Evolutionary conservation across 2,888 invertebrate genomes (phyloP), one percentile per base, ranked within the genome.

Genomic region (Nebria brevicollis): DNA sequence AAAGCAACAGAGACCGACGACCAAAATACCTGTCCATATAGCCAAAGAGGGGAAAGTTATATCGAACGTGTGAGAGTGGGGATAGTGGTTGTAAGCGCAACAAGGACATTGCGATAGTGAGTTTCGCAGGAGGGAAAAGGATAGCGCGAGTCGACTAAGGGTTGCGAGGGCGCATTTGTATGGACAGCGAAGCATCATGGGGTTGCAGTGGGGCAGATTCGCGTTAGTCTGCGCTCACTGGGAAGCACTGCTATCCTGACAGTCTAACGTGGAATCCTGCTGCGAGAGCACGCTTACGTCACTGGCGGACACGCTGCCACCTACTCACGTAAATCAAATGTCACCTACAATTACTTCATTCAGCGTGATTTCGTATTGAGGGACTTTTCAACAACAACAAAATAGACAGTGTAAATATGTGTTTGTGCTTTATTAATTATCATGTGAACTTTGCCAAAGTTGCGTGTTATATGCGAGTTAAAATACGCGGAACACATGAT

Each of bases 21-120:
- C 20, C n/a, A 26, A 73, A 26, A 73, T 79, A 79, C 79, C 79
- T 79, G 79, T 79, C 77, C 68, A 77, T 73, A 13, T 34, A 42
- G 2, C 70, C 15, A 65, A 25, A 70, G 70, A 13, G 73, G 41
- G 41, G 73, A 73, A 43, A 73, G 73, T 73, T 73, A 43, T 73
- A 73, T 73, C 73, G 73, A 73, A 73, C 73, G 42, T 41, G 42
- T 68, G 68, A 74, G 74, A 66, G 65, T 75, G 10, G 79, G 70
- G 66, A 25, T 13, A 66, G 66, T 25, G 15, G 11, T 26, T 70
- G 25, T 20, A 70, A 70, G 70, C 26, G 20, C 26, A 25, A 70
- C 70, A 70, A 70, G 70, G 70, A 70, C 15, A 70, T 4, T 3
- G 20, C 25, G 34, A 1, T 70, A 68, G 8, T 68, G 15, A 0